phyloP scores from a whole-genome alignment of 2,888 invertebrate species.

The Microchrysa polita region DNA sequence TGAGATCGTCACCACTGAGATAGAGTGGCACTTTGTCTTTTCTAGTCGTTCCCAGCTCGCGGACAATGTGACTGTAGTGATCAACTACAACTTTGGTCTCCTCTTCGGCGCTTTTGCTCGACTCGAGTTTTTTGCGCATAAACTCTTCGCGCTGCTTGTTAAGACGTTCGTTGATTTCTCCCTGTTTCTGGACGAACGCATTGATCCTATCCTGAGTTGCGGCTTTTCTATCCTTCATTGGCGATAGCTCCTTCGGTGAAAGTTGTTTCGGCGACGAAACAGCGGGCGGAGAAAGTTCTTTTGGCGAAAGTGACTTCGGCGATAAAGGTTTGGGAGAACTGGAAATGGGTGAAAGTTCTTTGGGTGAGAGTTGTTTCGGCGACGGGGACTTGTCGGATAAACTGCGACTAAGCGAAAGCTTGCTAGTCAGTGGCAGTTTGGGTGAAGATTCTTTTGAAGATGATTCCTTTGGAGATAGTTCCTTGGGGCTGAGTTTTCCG shows the following conservation, averaged over 20 bases:
- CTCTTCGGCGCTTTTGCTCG: slow-evolving; percentile 64
- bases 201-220: slow-evolving; percentile 64
- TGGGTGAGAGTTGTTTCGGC: not conserved
- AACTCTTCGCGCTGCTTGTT: slow-evolving; percentile 59
- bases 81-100: slow-evolving; percentile 78
- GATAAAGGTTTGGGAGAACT: not conserved
- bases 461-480: slow-evolving; percentile 26
- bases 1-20: slow-evolving; percentile 71
- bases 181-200: slow-evolving; percentile 56
- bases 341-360: not conserved
- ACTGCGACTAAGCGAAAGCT: slow-evolving; percentile 2
- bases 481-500: not conserved
- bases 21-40: slow-evolving; percentile 67
- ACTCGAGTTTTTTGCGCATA: slow-evolving; percentile 56
- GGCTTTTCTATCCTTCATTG: slow-evolving; percentile 49
- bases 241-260: slow-evolving; percentile 29
- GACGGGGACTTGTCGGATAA: slow-evolving; percentile 21
- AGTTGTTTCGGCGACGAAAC: slow-evolving; percentile 5
- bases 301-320: not conserved
- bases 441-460: slow-evolving; percentile 26
- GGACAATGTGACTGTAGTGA: slow-evolving; percentile 83
- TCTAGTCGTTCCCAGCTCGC: slow-evolving; percentile 71
- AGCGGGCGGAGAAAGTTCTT: not conserved
- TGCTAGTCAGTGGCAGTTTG: not conserved
- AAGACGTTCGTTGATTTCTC: slow-evolving; percentile 60